These are phyloP conservation scores for Thalpophila matura DNA, from an alignment of 2,888 invertebrate species.

Conservation along the genomic window DNA sequence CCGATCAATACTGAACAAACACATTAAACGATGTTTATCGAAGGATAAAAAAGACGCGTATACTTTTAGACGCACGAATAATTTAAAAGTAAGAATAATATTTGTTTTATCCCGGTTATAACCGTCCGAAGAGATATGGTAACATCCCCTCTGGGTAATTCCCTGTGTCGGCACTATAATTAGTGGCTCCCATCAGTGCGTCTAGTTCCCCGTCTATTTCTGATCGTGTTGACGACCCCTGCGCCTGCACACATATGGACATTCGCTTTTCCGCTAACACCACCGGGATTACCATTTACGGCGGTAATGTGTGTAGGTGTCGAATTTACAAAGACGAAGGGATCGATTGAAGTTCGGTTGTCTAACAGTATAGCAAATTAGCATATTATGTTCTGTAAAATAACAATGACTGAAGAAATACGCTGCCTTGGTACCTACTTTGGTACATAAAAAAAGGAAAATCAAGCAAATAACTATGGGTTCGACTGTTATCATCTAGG, in stretches of 20 bases:
- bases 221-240: conserved; percentile 82
- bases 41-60: conserved; percentile 7
- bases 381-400: background rate
- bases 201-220: conserved; percentile 81
- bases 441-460: background rate
- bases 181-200: conserved; percentile 64
- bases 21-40: conserved; percentile 27
- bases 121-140: conserved; percentile 39
- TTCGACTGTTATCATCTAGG: background rate
- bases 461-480: background rate
- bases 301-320: conserved; percentile 56
- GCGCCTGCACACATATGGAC: conserved; percentile 66
- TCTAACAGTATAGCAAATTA: background rate
- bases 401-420: background rate
- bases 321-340: conserved; percentile 57
- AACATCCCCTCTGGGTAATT: conserved; percentile 58
- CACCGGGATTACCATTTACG: conserved; percentile 66
- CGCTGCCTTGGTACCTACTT: no score
- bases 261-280: conserved; percentile 72
- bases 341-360: conserved; percentile 32
- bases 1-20: conserved; percentile 16
- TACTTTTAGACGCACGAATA: conserved; percentile 22
- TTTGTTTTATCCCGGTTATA: conserved; percentile 44
- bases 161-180: conserved; percentile 75
- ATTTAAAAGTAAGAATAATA: conserved; percentile 57